phyloP scores from a whole-genome alignment of 2,888 invertebrate genomes.

The Ichneumoninae sp. region DNA sequence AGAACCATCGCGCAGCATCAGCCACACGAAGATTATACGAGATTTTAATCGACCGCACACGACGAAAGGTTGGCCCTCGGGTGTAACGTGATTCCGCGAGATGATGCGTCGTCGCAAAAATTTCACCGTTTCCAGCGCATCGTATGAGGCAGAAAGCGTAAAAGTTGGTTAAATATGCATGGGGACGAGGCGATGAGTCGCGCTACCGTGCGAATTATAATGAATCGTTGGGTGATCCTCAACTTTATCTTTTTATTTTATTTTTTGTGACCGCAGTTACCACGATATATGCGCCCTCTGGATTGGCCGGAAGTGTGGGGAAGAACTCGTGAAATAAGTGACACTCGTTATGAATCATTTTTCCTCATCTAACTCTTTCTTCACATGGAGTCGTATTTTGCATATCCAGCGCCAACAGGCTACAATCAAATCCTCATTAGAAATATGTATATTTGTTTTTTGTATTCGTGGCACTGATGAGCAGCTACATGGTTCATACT shows the following conservation, averaged over 20 bases:
- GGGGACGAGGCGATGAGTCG: conserved; percentile 48
- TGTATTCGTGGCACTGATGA: neutral
- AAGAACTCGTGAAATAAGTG: conserved; percentile 53
- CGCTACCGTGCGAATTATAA: conserved; percentile 60
- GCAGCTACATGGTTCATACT: neutral
- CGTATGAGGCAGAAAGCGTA: conserved; percentile 27
- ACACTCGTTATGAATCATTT: conserved; percentile 46
- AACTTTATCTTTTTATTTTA: conserved; percentile 16
- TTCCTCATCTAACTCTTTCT: conserved; percentile 3
- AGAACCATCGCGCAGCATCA: conserved; percentile 28
- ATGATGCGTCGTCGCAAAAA: conserved; percentile 52
- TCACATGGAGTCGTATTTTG: conserved; percentile 14
- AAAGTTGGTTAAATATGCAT: conserved; percentile 44
- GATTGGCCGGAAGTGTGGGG: conserved; percentile 21
- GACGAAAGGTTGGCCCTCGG: conserved; percentile 59
- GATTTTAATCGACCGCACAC: conserved; percentile 70
- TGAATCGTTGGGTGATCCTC: conserved; percentile 39
- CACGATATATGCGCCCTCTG: neutral
- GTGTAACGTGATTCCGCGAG: conserved; percentile 59
- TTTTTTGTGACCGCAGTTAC: neutral
- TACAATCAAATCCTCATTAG: conserved; percentile 58
- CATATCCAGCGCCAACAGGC: conserved; percentile 24
- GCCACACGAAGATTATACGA: conserved; percentile 50
- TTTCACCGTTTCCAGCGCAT: conserved; percentile 52
- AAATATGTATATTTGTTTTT: conserved; percentile 21